Evolutionary conservation across 2,797 vertebrate species (phyloP).

Genomic region (Calcarius lapponicus): DNA sequence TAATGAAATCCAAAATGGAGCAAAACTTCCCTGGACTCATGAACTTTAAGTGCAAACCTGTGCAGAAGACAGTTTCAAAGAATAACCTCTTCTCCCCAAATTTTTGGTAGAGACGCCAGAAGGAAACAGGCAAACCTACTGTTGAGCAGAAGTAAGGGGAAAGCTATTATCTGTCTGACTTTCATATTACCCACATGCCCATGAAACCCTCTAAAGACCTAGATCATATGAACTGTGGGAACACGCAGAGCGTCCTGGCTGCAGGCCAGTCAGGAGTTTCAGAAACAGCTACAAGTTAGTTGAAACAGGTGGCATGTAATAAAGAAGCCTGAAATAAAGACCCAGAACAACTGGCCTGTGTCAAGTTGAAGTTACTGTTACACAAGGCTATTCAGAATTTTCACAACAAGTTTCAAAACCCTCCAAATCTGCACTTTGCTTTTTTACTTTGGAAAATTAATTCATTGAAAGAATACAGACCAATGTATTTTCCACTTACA

Average conservation of each 20-base stretch:
- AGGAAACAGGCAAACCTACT: background rate
- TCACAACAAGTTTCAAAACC: slow-evolving; percentile 22
- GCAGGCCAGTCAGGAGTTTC: slow-evolving; percentile 59
- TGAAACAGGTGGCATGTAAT: slow-evolving; percentile 76
- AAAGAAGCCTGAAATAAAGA: slow-evolving; percentile 73
- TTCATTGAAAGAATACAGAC: background rate
- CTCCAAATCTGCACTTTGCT: background rate
- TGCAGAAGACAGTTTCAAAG: background rate
- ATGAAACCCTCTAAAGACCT: slow-evolving; percentile 43
- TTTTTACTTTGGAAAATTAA: background rate
- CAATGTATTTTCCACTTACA: background rate
- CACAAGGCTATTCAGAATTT: slow-evolving; percentile 38
- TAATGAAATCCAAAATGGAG: slow-evolving; percentile 55
- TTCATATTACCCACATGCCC: slow-evolving; percentile 41
- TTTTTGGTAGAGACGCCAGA: background rate
- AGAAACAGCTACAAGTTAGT: slow-evolving; percentile 59
- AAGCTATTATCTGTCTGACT: slow-evolving; percentile 64
- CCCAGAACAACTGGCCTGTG: slow-evolving; percentile 68
- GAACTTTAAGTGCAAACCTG: slow-evolving; percentile 14
- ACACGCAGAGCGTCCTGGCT: slow-evolving; percentile 47
- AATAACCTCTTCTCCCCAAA: background rate
- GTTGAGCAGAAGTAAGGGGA: background rate
- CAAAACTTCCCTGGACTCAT: slow-evolving; percentile 43
- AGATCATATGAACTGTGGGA: slow-evolving; percentile 67
- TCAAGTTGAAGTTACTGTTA: slow-evolving; percentile 64